phyloP scores from a whole-genome alignment of 1,140 invertebrate genomes.

The Popillia japonica region DNA sequence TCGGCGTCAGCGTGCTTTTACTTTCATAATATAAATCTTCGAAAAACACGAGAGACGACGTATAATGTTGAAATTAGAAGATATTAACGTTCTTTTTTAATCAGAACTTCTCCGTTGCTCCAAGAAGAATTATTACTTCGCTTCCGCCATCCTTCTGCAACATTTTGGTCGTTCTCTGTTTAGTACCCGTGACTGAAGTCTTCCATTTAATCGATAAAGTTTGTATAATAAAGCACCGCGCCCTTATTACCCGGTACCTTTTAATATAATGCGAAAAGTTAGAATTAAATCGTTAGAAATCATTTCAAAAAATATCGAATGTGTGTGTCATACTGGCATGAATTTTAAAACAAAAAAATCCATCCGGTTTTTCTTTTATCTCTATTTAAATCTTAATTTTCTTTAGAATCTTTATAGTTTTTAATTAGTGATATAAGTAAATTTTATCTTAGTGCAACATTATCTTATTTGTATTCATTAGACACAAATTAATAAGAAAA shows the following conservation, averaged over 20 bases:
- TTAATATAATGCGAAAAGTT: background rate
- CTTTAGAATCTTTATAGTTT: no score
- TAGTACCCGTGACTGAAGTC: conserved; percentile 16
- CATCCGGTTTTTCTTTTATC: no score
- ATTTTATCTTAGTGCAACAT: no score
- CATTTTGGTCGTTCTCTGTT: background rate
- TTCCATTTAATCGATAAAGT: conserved; percentile 18
- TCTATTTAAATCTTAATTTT: no score
- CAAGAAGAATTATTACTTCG: conserved; percentile 15
- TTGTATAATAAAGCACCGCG: conserved; percentile 14
- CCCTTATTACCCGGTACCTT: background rate
- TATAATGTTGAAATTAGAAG: background rate
- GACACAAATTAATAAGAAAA: no score
- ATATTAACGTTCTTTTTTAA: conserved; percentile 16
- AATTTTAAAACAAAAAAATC: no score
- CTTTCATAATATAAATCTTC: background rate
- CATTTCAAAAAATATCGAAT: no score
- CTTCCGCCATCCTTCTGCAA: background rate
- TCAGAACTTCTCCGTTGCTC: background rate
- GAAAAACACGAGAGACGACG: background rate
- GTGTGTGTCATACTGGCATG: no score
- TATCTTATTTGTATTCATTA: no score
- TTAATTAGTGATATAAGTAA: no score
- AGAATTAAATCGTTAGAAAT: background rate
- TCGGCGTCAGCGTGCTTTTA: background rate